A percentile compares a stretch with the other conserved stretches of the same genome.
Conservation (phyloP, 2,797 vertebrate genomes). For the Sebastes jordani region DNA sequence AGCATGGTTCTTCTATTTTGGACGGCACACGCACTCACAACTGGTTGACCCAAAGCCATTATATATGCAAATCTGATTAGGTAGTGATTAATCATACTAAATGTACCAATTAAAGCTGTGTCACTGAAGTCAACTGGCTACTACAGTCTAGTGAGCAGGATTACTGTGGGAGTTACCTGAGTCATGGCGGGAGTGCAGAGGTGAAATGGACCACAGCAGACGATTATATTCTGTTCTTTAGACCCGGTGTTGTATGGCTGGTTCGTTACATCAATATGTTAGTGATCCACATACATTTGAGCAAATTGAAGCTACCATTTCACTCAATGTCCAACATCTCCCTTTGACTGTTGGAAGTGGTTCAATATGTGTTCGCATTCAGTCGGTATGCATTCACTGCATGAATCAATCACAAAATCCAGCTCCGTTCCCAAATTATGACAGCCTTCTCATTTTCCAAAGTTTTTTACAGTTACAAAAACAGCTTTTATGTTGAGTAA, state of each 20-base stretch:
- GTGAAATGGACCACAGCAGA: not conserved
- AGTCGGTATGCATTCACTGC: not conserved
- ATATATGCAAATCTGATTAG: constrained; percentile 54
- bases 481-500: not conserved
- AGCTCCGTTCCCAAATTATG: not conserved
- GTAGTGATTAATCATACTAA: constrained; percentile 58
- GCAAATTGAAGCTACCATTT: not conserved
- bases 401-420: not conserved
- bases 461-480: not conserved
- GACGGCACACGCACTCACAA: not conserved
- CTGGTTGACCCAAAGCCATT: constrained; percentile 38
- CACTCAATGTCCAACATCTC: not conserved
- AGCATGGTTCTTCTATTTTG: constrained; percentile 17
- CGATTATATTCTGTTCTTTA: not conserved
- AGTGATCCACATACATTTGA: not conserved
- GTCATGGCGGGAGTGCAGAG: not conserved
- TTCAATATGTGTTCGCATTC: not conserved
- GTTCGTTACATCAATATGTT: not conserved
- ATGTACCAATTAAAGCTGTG: constrained; percentile 52
- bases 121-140: constrained; percentile 27
- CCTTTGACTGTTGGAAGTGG: not conserved
- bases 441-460: not conserved
- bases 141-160: constrained; percentile 9
- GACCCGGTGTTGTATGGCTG: not conserved
- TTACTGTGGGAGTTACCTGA: constrained; percentile 9